Base-by-base conservation (phyloP, 2,888 invertebrate species). In the Ceramica pisi region DNA sequence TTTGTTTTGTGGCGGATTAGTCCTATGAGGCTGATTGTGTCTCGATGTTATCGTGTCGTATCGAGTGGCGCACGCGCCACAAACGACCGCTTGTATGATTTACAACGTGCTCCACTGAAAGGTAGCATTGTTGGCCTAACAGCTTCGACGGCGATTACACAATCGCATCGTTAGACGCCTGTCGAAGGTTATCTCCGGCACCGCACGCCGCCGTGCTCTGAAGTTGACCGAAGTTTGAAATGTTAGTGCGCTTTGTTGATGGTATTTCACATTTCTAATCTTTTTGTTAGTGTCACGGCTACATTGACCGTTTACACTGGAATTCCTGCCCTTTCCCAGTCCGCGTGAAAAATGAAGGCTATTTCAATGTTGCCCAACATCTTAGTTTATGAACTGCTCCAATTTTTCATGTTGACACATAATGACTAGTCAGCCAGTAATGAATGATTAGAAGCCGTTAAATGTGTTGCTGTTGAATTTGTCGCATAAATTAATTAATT, bases 41-140 rank as follows among this genome's bases (percentile, higher is more conserved):
- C 77, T 81, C 78, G 83, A 82, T 84, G 86, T 89, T 91, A 90
- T 91, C 90, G 86, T 80, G 81, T 86, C 75, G 81, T 91, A 91
- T 91, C 88, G 90, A 84, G 84, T 86, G 84, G 92, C 91, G 94
- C 95, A 94, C 95, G 95, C 94, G 95, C 94, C 92, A 89, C 91
- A 92, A 92, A 91, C 92, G 91, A 88, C 90, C 88, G 89, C 89
- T 90, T 93, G 92, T 94, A 92, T 93, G 94, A 94, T 95, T 95
- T 94, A 94, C 92, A 89, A 87, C 89, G 90, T 89, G 89, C 89
- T 86, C 88, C 84, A 88, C 90, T 92, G 91, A 93, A 92, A 91
- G 92, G 90, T 90, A 86, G 90, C 90, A 92, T 94, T 94, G 94
- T 94, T 92, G 89, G 88, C 87, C 90, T 91, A 92, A 92, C 92